Base-by-base conservation (phyloP, 2,113 vertebrate species). In the Mustela nigripes region DNA sequence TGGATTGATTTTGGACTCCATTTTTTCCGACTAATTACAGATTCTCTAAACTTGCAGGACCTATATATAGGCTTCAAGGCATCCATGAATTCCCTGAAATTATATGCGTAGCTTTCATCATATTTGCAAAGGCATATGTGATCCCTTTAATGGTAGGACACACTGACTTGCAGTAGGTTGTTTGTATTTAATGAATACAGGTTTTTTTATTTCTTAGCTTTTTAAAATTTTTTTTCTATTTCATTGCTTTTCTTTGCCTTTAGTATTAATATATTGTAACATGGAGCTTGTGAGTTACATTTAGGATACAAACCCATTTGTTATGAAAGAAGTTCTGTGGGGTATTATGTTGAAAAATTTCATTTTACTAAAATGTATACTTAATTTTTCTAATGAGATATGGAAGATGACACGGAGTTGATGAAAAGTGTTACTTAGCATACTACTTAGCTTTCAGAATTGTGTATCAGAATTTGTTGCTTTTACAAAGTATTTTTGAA, bases 301-400 rank as follows among this genome's bases (percentile, higher is more conserved):
- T 65, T 94, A 84, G 63, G 76, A 50, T 79, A 74, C 28, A 93
- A 89, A 24, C 22, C n/a, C 24, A 33, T 85, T 83, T 83, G 4
- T 93, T 83, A 63, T 56, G 31, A 86, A 87, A 87, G 83, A 21
- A 28, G 90, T 92, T 84, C 18, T 78, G 6, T 76, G 60, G 24
- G 33, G 28, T 69, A 62, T 89, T 97, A 56, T 26, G 14, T 33
- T 87, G 45, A 28, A 97, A 93, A 79, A 50, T 19, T 90, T 63
- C n/a, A 65, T 73, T 74, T 97, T 69, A 45, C 91, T 93, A 90
- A 91, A 98, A 63, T 79, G 4, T 67, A 28, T 60, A 80, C 18
- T 74, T 96, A 88, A 88, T 91, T 96, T 94, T 92, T 93, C 62
- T 86, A 91, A 36, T 92, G 74, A 95, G 31, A 86, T 85, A 60